phyloP scores from a whole-genome alignment of 2,888 invertebrate species.

The Phymatocera aterrima region DNA sequence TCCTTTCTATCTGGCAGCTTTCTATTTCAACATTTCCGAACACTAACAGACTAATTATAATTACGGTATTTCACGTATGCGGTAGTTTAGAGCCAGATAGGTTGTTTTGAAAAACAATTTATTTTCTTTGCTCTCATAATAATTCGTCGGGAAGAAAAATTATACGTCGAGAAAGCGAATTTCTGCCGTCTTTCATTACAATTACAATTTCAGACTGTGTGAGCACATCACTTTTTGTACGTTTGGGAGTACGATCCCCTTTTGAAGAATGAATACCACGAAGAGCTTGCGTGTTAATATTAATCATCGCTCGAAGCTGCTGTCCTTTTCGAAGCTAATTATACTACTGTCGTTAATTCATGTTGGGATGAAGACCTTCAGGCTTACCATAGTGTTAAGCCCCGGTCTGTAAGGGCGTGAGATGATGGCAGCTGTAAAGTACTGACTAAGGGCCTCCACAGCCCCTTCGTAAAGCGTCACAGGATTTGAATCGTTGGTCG shows the following conservation, averaged over 20 bases:
- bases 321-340: not conserved
- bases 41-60: not conserved
- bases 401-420: conserved; percentile 39
- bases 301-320: not conserved
- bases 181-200: not conserved
- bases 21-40: not conserved
- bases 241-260: not conserved
- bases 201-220: not conserved
- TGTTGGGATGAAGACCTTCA: not conserved
- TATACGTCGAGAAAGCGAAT: not conserved
- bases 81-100: no score
- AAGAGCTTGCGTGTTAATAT: not conserved
- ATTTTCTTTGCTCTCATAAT: not conserved
- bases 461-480: conserved; percentile 4
- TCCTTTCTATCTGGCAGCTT: not conserved
- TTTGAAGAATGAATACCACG: not conserved
- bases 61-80: not conserved
- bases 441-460: conserved; percentile 29
- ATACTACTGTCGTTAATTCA: not conserved
- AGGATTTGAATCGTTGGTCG: not conserved
- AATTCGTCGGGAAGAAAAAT: not conserved
- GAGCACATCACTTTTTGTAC: not conserved
- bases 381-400: conserved; percentile 30
- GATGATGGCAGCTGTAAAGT: conserved; percentile 33
- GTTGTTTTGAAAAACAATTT: not conserved